A percentile compares a stretch with the other conserved stretches of the same genome.
phyloP scores from a whole-genome alignment of 2,888 invertebrate genomes.

The Polymixis lichenea region DNA sequence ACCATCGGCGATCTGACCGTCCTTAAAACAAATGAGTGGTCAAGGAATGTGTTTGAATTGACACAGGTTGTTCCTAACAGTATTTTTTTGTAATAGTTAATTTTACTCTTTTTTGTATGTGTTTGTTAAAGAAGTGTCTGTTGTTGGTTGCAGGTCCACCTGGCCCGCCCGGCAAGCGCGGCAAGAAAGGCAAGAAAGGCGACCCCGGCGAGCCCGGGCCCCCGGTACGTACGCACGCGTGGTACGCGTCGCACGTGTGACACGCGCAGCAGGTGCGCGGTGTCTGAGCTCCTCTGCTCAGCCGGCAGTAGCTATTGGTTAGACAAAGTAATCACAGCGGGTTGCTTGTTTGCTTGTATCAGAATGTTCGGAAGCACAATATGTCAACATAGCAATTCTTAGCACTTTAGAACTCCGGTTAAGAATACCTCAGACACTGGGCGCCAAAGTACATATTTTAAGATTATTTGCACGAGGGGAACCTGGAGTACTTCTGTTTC shows the following conservation, averaged over 20 bases:
- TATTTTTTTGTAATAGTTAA: neutral
- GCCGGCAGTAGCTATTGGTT: neutral
- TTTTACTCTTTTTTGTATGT: neutral
- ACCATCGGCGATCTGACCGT: neutral
- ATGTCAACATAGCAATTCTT: neutral
- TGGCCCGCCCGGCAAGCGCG: conserved; percentile 96
- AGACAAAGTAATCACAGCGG: neutral
- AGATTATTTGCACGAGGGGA: conserved; percentile 11
- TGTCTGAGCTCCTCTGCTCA: neutral
- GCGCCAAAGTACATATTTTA: neutral
- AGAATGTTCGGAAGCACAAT: neutral
- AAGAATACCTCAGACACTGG: conserved; percentile 4
- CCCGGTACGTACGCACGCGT: conserved; percentile 91
- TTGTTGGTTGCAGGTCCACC: conserved; percentile 92
- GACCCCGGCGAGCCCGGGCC: conserved; percentile 95
- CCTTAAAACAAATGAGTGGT: neutral
- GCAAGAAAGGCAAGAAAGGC: conserved; percentile 97
- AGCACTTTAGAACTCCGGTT: neutral
- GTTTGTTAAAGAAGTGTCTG: neutral
- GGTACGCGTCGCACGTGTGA: neutral
- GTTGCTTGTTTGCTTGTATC: neutral
- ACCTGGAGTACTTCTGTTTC: neutral
- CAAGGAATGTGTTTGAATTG: neutral
- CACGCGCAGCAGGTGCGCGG: neutral
- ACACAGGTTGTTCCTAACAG: neutral